Percentiles rank a stretch among this genome's conserved stretches.
Evolutionary conservation across 2,113 vertebrate genomes (phyloP).

Genomic region (Phyllopteryx taeniolatus): DNA sequence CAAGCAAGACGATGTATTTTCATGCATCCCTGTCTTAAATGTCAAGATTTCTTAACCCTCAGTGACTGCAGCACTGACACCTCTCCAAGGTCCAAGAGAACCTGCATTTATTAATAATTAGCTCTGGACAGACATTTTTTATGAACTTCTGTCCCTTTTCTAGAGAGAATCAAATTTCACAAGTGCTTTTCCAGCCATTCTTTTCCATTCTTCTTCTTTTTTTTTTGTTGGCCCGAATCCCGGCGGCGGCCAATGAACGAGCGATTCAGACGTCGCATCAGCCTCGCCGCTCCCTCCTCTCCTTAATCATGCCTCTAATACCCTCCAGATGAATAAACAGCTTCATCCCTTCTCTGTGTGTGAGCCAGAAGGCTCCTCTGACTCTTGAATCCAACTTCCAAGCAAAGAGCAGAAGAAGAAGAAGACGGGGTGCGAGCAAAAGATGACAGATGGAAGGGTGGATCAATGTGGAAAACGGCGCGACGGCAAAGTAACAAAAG

Average conservation of each 20-base stretch:
- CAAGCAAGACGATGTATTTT: conserved; percentile 78
- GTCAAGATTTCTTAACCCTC: conserved; percentile 76
- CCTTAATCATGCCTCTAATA: conserved; percentile 94
- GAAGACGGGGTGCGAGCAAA: conserved; percentile 71
- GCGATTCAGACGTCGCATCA: conserved; percentile 82
- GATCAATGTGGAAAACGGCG: conserved; percentile 67
- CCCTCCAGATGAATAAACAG: conserved; percentile 98
- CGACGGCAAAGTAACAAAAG: conserved; percentile 68
- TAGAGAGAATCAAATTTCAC: conserved; percentile 57
- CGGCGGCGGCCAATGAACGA: conserved; percentile 74
- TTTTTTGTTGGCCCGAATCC: conserved; percentile 75
- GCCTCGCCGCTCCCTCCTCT: conserved; percentile 79
- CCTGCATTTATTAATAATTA: conserved; percentile 79
- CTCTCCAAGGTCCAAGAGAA: conserved; percentile 78
- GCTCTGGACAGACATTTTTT: conserved; percentile 19
- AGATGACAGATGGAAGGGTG: conserved; percentile 75
- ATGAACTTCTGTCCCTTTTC: conserved; percentile 36
- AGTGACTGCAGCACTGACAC: conserved; percentile 72
- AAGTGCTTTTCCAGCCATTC: conserved; percentile 47
- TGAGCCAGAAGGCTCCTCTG: conserved; percentile 80
- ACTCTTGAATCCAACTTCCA: conserved; percentile 64
- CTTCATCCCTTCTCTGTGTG: conserved; percentile 79
- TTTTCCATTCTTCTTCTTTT: conserved; percentile 46
- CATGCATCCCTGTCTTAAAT: conserved; percentile 79
- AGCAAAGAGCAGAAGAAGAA: conserved; percentile 54